Percentiles rank a stretch among this genome's conserved stretches.
Evolutionary conservation across 2,888 invertebrate species (phyloP).

Genomic region (Lithodes maja): DNA sequence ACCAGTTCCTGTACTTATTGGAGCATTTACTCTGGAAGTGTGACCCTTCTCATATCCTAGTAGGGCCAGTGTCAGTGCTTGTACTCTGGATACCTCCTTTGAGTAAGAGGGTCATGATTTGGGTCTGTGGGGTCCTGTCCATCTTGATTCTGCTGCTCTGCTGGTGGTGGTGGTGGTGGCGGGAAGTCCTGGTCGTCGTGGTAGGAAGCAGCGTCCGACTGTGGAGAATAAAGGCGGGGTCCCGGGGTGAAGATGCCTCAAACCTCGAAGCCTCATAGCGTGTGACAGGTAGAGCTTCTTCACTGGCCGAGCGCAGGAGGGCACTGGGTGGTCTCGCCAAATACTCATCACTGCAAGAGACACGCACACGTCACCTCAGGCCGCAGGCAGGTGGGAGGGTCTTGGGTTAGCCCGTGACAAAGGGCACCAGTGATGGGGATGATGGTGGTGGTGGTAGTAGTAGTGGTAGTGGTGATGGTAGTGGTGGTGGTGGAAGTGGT

Average conservation of each 20-base stretch:
- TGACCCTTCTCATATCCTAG: slow-evolving; percentile 46
- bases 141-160: slow-evolving; percentile 48
- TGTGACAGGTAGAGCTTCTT: slow-evolving; percentile 69
- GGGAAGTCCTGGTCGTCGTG: slow-evolving; percentile 65
- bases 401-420: slow-evolving; percentile 46
- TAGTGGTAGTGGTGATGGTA: slow-evolving; percentile 57
- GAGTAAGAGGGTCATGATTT: slow-evolving; percentile 56
- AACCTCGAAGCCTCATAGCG: slow-evolving; percentile 68
- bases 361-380: slow-evolving; percentile 68
- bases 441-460: slow-evolving; percentile 53
- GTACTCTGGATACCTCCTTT: slow-evolving; percentile 69
- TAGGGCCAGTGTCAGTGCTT: slow-evolving; percentile 70
- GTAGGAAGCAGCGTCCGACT: slow-evolving; percentile 68
- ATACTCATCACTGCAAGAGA: slow-evolving; percentile 70
- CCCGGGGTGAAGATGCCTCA: slow-evolving; percentile 66
- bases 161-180: slow-evolving; percentile 42
- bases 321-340: slow-evolving; percentile 66
- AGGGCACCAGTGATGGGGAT: slow-evolving; percentile 52
- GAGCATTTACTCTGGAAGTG: background rate
- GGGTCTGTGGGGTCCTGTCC: slow-evolving; percentile 45
- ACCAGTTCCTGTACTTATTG: background rate
- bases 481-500: slow-evolving; percentile 56
- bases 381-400: slow-evolving; percentile 65
- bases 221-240: slow-evolving; percentile 67
- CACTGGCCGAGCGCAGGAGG: slow-evolving; percentile 70